Base-by-base conservation (phyloP, 2,113 vertebrate species). In the Gasterosteus aculeatus region DNA sequence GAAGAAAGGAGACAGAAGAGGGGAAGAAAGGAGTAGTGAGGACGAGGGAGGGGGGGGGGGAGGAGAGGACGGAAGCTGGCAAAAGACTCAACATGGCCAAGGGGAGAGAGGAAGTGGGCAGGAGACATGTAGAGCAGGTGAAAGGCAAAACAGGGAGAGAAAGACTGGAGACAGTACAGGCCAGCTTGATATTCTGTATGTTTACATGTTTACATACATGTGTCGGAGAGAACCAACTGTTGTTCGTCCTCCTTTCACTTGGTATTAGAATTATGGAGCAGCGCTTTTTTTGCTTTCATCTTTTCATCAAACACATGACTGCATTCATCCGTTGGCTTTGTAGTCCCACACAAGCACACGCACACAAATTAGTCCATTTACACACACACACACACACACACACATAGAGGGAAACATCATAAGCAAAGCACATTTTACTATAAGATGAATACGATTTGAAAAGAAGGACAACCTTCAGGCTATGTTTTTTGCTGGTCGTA, bases 221-320 rank as follows among this genome's bases (percentile, higher is more conserved):
- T 15, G 56, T 46, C 22, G 65, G 46, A 60, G 60, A 68, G 16
- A 53, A 56, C 44, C 44, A 61, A 44, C 60, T 19, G 61, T 39
- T 81, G 65, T 78, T 77, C 83, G 65, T 59, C 70, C 65, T 69
- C 35, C 51, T 77, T 72, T 67, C 72, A 62, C 54, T 74, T 5
- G 4, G 22, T 58, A 29, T 69, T 41, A 69, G 22, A 76, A 76
- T 80, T 66, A 84, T 74, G 44, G 47, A 83, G 65, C 57, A 5
- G 69, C 38, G 10, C 39, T 77, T 73, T 65, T 63, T 71, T 66
- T 75, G 33, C 86, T 91, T 86, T 91, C 81, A 91, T 89, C 86
- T 60, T 82, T 72, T 80, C 80, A 86, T 91, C 88, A 92, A 90
- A 87, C 84, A 85, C 86, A 88, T 68, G 64, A 65, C 78, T 67